Evolutionary conservation across 2,797 vertebrate species (phyloP), one percentile per base, ranked within the genome.

Genomic region (Pelochelys cantorii): DNA sequence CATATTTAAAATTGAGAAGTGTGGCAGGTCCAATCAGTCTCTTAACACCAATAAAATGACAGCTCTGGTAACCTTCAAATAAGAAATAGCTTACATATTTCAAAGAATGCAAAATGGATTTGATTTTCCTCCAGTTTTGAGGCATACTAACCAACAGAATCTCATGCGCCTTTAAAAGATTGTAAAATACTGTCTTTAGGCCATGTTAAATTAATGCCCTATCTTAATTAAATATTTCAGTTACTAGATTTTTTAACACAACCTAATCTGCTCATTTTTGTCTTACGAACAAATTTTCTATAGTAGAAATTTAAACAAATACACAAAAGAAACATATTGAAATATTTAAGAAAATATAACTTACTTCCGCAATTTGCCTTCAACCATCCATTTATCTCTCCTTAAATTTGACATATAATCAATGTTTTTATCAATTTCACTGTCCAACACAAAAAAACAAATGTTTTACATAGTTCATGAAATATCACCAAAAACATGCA

Each of bases 391-490:
- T 95, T 99, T 99, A 97, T 99, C 99, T 98, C 99, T 98, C 96
- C 99, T 98, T 97, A 99, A 98, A 97, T 99, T 99, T 97, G 99
- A 99, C 99, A 99, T 99, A 94, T 98, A 98, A 95, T 99, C 99
- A 85, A 99, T 99, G 97, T 98, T 99, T 98, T 99, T 99, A 97
- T 99, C 99, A 88, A 99, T 99, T 98, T 99, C 99, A 97, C 99
- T 99, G 98, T 65, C 97, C 98, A 98, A 96, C 86, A 97, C 96
- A 93, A 97, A 97, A 95, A 95, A 59, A 5, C 55, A 95, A 48
- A 85, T 37, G 94, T 83, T 83, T 84, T 68, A 86, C 27, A 42
- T 57, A 93, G 48, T 95, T 84, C 15, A 92, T 68, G 89, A 84
- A 78, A 92, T 56, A 94, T 93, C 83, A 71, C 86, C 88, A 86